phyloP scores from a whole-genome alignment of 2,113 vertebrate species.

The Anthoscopus minutus region DNA sequence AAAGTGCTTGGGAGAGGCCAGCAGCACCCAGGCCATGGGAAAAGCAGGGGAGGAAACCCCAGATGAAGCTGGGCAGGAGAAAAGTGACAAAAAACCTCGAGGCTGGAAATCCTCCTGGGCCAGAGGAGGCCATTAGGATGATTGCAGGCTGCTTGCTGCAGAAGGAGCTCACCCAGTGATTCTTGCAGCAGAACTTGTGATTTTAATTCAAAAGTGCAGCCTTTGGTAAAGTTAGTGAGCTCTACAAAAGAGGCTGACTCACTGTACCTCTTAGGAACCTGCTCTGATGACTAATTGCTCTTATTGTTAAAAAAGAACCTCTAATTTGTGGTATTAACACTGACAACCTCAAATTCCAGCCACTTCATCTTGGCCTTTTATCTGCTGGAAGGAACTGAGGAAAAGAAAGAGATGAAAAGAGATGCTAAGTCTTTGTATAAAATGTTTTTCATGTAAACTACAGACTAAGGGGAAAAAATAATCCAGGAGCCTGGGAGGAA shows the following conservation, averaged over 20 bases:
- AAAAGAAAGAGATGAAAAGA: neutral
- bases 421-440: neutral
- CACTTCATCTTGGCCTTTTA: neutral
- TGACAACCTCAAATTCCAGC: constrained; percentile 32
- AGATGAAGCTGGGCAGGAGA: neutral
- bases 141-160: neutral
- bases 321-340: constrained; percentile 36
- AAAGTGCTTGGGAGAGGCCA: neutral
- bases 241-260: constrained; percentile 25
- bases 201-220: constrained; percentile 4
- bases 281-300: constrained; percentile 43
- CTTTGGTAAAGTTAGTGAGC: neutral
- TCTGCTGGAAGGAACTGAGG: neutral
- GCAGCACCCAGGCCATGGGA: too few species aligned
- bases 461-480: neutral
- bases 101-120: neutral
- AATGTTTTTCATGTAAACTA: neutral
- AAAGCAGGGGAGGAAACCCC: neutral
- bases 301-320: constrained; percentile 26
- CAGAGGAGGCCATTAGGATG: neutral
- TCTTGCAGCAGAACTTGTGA: neutral
- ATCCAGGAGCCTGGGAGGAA: neutral
- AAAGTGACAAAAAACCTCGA: neutral
- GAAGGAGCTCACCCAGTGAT: neutral
- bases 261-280: constrained; percentile 2